Base-by-base conservation (phyloP, 37 sponge, comb jelly and placozoan genomes). In the Lycopodina hypogea region DNA sequence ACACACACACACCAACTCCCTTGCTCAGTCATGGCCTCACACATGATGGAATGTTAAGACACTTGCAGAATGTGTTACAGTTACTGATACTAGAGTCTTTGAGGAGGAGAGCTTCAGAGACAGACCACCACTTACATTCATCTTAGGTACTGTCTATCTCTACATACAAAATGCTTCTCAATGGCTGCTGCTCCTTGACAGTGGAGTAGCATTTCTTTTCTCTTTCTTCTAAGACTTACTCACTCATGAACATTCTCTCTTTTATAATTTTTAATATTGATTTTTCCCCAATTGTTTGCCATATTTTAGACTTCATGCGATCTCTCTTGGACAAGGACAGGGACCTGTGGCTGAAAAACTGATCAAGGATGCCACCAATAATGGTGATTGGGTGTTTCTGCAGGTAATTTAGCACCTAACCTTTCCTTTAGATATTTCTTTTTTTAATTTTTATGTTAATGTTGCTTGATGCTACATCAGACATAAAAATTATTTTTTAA, bases 321-420 rank as follows among this genome's bases (percentile, higher is more conserved):
- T 99, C 29, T 99, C 99, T 23, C 90, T 99, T 35, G 99, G 99
- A 35, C 99, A 99, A 70, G 99, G 99, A 15, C 97, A 95, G 68
- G 99, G 99, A n/a, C 99, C 99, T 14, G 86, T 96, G 42, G 99
- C 99, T 45, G 97, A 93, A 78, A 96, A 84, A 33, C 80, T 99
- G 89, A 93, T 99, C 24, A 38, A 74, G 15, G 75, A 68, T 61
- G 99, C 99, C 18, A 91, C 73, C 22, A 72, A 68, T 15, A 85
- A 75, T 67, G 99, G 99, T 6, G 95, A 96, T 65, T 99, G 99
- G 99, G 89, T 99, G 7, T 99, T 99, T 85, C 79, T 99, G 4
- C 99, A 97, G 85, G 90, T 89, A 53, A 26, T 12, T 17, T 53
- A n/a, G n/a, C n/a, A n/a, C n/a, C n/a, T n/a, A n/a, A n/a, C n/a